Percentiles rank a stretch among this genome's conserved stretches.
phyloP scores from a whole-genome alignment of 2,113 vertebrate genomes.

The Eira barbara region DNA sequence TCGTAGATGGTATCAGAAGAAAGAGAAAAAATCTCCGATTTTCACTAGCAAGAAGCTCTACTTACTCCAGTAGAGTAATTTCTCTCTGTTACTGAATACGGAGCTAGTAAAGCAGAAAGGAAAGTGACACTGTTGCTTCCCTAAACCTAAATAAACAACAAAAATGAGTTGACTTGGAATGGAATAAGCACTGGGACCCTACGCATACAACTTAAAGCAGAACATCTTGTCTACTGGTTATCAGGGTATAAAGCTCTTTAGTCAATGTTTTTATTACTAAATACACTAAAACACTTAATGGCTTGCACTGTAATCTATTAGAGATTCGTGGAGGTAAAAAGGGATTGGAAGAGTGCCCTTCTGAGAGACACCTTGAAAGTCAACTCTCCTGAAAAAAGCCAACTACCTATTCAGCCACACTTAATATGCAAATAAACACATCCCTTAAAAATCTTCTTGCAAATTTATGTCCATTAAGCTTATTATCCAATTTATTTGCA shows the following conservation, averaged over 20 bases:
- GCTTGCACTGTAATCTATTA: neutral
- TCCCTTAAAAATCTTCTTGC: slow-evolving; percentile 12
- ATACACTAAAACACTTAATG: neutral
- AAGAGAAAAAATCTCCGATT: neutral
- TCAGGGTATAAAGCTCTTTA: neutral
- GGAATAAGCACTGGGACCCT: neutral
- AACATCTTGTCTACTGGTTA: neutral
- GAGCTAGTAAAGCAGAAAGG: neutral
- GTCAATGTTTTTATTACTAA: neutral
- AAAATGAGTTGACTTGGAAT: neutral
- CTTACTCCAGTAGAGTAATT: neutral
- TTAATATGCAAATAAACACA: slow-evolving; percentile 3
- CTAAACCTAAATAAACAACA: neutral
- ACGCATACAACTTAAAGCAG: neutral
- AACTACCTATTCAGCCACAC: neutral
- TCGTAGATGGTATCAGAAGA: neutral
- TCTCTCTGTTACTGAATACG: neutral
- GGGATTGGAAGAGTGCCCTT: neutral
- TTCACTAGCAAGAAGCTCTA: neutral
- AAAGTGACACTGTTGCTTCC: neutral
- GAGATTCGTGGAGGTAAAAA: neutral
- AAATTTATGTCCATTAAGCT: neutral
- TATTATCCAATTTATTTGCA: neutral
- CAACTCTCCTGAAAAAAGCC: neutral
- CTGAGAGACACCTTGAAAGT: slow-evolving; percentile 20